Conservation (phyloP, 2,888 invertebrate genomes). For the Drosophila bunnanda region DNA sequence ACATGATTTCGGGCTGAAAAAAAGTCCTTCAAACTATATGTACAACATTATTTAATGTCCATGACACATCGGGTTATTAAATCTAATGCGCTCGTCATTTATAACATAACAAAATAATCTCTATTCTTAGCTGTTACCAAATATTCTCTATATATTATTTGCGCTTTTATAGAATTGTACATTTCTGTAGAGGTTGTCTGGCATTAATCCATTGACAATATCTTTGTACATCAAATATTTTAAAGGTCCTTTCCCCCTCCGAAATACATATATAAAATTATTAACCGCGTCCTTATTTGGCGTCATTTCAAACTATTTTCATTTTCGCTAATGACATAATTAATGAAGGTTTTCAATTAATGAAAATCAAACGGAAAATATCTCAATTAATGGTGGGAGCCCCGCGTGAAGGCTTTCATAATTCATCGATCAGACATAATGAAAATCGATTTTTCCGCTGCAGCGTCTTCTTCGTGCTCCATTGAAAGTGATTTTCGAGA, state of each 20-base stretch:
- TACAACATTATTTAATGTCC: not conserved
- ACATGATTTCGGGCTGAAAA: no score
- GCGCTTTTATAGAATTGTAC: not conserved
- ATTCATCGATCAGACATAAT: slow-evolving; percentile 70
- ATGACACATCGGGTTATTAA: not conserved
- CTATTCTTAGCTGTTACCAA: slow-evolving; percentile 17
- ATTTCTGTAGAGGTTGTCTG: slow-evolving; percentile 3
- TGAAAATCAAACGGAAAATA: slow-evolving; percentile 17
- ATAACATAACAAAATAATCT: slow-evolving; percentile 3
- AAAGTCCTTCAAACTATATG: not conserved
- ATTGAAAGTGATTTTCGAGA: slow-evolving; percentile 63
- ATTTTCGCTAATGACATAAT: slow-evolving; percentile 13
- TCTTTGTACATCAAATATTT: not conserved
- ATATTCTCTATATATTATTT: not conserved
- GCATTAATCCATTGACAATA: not conserved
- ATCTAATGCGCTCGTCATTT: not conserved
- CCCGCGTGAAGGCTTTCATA: slow-evolving; percentile 52
- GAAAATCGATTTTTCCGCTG: slow-evolving; percentile 57
- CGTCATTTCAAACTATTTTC: not conserved
- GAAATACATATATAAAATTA: not conserved
- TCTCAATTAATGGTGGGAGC: slow-evolving; percentile 20
- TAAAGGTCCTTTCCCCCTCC: slow-evolving; percentile 4
- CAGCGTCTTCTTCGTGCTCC: slow-evolving; percentile 42
- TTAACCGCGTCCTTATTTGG: slow-evolving; percentile 5
- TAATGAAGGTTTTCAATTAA: slow-evolving; percentile 15